These are phyloP conservation scores for Sitodiplosis mosellana DNA, from an alignment of 1,140 invertebrate species.

Conservation along the genomic window DNA sequence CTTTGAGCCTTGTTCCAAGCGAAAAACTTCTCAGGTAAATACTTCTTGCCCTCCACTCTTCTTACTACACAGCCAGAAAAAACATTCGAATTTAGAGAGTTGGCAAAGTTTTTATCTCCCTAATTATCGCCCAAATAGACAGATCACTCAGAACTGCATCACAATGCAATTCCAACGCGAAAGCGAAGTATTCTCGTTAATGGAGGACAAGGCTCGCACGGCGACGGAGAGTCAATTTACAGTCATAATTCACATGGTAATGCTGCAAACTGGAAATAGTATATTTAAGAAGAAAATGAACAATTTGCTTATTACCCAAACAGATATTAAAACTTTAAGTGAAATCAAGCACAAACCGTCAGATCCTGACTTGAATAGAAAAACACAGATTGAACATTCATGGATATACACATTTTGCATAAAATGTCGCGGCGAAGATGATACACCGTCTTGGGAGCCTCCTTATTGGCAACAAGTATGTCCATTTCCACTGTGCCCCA, in stretches of 20 bases:
- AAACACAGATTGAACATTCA: constrained; percentile 13
- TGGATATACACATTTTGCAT: constrained; percentile 23
- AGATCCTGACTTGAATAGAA: background rate
- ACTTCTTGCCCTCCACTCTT: background rate
- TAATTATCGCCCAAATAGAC: background rate
- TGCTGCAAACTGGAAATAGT: no score
- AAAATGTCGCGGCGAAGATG: constrained; percentile 29
- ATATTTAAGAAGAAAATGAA: no score
- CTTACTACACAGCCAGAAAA: constrained; percentile 7
- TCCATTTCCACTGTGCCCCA: constrained; percentile 62
- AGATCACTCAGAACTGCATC: constrained; percentile 4
- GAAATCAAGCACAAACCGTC: constrained; percentile 7
- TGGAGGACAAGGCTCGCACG: constrained; percentile 12
- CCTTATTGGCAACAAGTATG: constrained; percentile 52
- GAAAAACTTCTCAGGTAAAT: constrained; percentile 25
- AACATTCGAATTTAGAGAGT: no score
- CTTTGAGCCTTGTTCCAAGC: constrained; percentile 20
- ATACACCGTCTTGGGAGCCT: constrained; percentile 55
- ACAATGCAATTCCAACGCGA: constrained; percentile 26
- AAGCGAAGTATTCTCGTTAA: constrained; percentile 45
- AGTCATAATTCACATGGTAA: constrained; percentile 11
- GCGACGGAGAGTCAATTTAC: constrained; percentile 18
- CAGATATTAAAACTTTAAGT: constrained; percentile 9
- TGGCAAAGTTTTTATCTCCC: background rate
- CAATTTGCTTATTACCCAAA: constrained; percentile 4